These are phyloP conservation scores for Epistrophella euchroma DNA, from an alignment of 2,888 invertebrate genomes.

Conservation along the genomic window DNA sequence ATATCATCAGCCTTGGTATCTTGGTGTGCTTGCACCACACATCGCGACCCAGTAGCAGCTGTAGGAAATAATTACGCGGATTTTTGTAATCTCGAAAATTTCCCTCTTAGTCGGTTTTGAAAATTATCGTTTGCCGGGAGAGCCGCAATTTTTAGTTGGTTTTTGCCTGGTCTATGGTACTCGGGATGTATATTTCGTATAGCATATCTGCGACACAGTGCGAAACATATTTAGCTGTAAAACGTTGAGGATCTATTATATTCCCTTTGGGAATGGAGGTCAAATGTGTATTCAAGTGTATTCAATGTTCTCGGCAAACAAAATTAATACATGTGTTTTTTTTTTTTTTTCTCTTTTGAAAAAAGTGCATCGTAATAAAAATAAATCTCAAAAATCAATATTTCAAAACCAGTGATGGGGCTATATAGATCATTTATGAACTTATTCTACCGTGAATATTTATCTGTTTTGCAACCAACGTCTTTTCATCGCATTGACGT, in stretches of 20 bases:
- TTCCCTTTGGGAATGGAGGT: constrained; percentile 40
- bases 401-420: constrained; percentile 10
- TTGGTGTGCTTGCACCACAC: constrained; percentile 46
- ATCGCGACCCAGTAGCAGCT: not conserved
- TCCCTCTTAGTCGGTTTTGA: constrained; percentile 45
- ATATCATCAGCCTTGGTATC: constrained; percentile 32
- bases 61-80: constrained; percentile 46
- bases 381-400: constrained; percentile 6
- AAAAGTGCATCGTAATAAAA: not conserved
- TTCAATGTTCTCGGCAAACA: not conserved
- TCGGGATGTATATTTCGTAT: constrained; percentile 34
- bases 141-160: constrained; percentile 36
- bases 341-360: not conserved
- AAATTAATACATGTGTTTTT: constrained; percentile 17
- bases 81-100: constrained; percentile 57
- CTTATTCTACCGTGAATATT: constrained; percentile 37
- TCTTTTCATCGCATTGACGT: constrained; percentile 32
- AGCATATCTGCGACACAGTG: constrained; percentile 64
- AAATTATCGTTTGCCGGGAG: constrained; percentile 67
- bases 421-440: constrained; percentile 27
- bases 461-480: constrained; percentile 45
- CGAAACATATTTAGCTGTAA: constrained; percentile 51
- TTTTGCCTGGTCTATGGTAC: constrained; percentile 35
- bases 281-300: constrained; percentile 49
- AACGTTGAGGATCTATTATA: constrained; percentile 24